A percentile compares a stretch with the other conserved stretches of the same genome.
These are phyloP conservation scores for Phycodurus eques DNA, from an alignment of 2,113 vertebrate genomes.

Conservation along the genomic window DNA sequence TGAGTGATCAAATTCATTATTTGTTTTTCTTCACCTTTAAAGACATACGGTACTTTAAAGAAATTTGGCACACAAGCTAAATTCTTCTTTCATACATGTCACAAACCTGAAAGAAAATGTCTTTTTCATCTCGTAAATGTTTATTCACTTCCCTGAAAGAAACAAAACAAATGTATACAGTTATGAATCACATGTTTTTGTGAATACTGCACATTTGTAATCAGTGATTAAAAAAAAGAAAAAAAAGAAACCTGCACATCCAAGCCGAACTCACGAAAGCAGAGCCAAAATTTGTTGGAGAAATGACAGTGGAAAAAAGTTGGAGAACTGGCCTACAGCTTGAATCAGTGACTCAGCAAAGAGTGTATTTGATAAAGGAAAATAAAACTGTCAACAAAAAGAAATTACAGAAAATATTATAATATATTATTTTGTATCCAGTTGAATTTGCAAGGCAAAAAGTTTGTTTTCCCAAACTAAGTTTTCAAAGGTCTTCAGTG, in stretches of 20 bases:
- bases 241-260: background rate
- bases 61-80: slow-evolving; percentile 1
- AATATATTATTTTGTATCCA: background rate
- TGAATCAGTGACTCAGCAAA: background rate
- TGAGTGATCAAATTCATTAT: background rate
- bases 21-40: background rate
- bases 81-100: background rate
- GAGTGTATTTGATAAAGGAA: background rate
- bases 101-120: slow-evolving; percentile 76
- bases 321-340: background rate
- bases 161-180: slow-evolving; percentile 3
- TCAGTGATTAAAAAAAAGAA: background rate
- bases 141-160: slow-evolving; percentile 90
- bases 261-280: background rate
- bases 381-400: background rate
- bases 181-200: background rate
- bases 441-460: no score
- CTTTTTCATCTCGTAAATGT: slow-evolving; percentile 85
- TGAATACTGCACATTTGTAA: background rate
- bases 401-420: background rate
- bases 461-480: background rate
- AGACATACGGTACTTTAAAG: slow-evolving; percentile 60
- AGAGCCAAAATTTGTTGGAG: background rate
- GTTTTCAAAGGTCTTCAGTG: background rate
- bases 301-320: background rate